These are phyloP conservation scores for Apostichopus californicus DNA, from an alignment of 35 echinoderm and acorn worm species.

Conservation along the genomic window DNA sequence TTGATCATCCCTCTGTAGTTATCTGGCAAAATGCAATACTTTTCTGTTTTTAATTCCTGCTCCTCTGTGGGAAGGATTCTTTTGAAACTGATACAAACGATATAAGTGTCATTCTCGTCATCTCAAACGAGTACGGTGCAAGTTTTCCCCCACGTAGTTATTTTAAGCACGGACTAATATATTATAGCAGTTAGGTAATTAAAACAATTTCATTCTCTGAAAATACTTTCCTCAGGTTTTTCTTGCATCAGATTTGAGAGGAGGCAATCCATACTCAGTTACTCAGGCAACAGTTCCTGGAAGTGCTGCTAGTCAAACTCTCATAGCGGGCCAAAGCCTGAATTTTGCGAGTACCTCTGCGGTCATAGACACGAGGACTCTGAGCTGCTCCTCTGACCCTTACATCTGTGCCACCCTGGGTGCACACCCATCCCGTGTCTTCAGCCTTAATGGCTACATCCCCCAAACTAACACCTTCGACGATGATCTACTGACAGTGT, in stretches of 20 bases:
- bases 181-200: too few species aligned
- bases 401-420: conserved; percentile 18
- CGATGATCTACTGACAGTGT: conserved; percentile 27
- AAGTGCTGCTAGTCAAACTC: background rate
- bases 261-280: background rate
- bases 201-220: too few species aligned
- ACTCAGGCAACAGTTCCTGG: background rate
- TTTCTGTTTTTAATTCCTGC: too few species aligned
- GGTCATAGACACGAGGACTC: conserved; percentile 11
- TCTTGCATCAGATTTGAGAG: background rate
- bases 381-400: conserved; percentile 7
- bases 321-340: background rate
- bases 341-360: conserved; percentile 21
- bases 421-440: background rate
- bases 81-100: too few species aligned
- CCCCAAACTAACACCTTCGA: background rate
- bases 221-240: conserved; percentile 13
- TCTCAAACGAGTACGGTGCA: too few species aligned
- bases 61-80: too few species aligned
- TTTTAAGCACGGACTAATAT: too few species aligned
- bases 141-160: too few species aligned
- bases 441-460: conserved; percentile 14
- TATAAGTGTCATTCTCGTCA: too few species aligned
- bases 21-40: too few species aligned
- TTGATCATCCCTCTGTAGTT: too few species aligned